Percentiles rank a stretch among this genome's conserved stretches.
These are phyloP conservation scores for Drosophila parthenogenetica DNA, from an alignment of 2,888 invertebrate genomes.

Conservation along the genomic window DNA sequence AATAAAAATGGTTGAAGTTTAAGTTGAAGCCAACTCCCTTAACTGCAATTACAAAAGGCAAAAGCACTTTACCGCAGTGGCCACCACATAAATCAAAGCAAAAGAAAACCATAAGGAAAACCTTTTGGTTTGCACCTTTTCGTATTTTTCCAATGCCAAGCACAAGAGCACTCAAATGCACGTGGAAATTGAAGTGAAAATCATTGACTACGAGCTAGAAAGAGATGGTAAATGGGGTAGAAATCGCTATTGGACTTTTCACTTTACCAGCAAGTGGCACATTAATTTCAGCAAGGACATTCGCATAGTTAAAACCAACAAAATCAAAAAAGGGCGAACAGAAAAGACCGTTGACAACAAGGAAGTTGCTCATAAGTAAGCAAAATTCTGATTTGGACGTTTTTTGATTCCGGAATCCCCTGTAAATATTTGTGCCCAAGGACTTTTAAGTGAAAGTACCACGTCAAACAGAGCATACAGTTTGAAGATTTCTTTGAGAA, in stretches of 20 bases:
- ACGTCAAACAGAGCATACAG: conserved; percentile 62
- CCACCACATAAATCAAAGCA: conserved; percentile 69
- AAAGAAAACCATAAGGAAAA: conserved; percentile 28
- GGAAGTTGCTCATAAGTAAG: conserved; percentile 60
- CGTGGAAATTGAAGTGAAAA: conserved; percentile 27
- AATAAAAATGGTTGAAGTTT: not conserved
- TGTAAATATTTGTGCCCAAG: conserved; percentile 61
- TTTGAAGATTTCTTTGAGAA: conserved; percentile 21
- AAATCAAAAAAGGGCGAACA: conserved; percentile 8
- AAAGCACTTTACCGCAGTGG: conserved; percentile 37
- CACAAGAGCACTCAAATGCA: conserved; percentile 9
- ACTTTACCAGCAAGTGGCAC: conserved; percentile 74
- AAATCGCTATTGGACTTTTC: conserved; percentile 65
- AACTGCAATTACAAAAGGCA: conserved; percentile 46
- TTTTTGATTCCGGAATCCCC: conserved; percentile 37
- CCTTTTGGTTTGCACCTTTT: conserved; percentile 30
- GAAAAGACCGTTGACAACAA: conserved; percentile 33
- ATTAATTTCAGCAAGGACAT: conserved; percentile 76
- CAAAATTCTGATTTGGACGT: conserved; percentile 52
- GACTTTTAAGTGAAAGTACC: conserved; percentile 39
- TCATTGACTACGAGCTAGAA: conserved; percentile 6
- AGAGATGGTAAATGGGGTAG: not conserved
- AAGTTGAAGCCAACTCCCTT: conserved; percentile 21
- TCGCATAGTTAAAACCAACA: conserved; percentile 46
- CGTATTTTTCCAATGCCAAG: conserved; percentile 51